Conservation (phyloP, 1,140 invertebrate species). For the Sarcophaga bullata region DNA sequence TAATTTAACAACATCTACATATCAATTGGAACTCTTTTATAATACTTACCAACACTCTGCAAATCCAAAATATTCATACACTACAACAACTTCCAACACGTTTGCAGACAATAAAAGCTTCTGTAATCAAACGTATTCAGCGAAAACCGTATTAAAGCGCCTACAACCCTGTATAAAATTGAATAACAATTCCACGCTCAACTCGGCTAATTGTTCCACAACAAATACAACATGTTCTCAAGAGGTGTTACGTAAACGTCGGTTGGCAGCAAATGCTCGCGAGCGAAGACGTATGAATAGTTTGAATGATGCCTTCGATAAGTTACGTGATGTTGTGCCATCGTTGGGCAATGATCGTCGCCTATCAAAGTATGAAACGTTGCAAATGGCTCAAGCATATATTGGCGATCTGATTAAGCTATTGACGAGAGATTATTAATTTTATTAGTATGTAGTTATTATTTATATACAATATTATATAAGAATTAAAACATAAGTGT, state of each 20-base stretch:
- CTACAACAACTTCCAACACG: not conserved
- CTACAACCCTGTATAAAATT: not conserved
- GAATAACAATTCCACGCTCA: not conserved
- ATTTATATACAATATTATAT: not conserved
- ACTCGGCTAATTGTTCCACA: not conserved
- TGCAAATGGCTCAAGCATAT: conserved; percentile 90
- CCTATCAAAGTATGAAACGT: conserved; percentile 86
- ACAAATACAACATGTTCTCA: conserved; percentile 13
- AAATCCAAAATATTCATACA: not conserved
- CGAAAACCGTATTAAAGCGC: not conserved
- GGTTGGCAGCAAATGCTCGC: conserved; percentile 80
- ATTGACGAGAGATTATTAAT: conserved; percentile 57
- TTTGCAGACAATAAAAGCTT: not conserved
- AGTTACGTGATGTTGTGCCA: conserved; percentile 82
- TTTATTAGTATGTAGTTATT: not conserved
- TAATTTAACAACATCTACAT: not conserved
- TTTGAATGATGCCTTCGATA: conserved; percentile 84
- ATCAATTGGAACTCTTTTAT: conserved; percentile 34
- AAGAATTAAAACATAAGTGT: conserved; percentile 24
- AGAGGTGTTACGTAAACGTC: conserved; percentile 71
- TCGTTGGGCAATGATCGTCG: conserved; percentile 77
- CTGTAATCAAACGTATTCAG: not conserved
- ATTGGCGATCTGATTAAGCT: conserved; percentile 78
- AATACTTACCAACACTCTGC: conserved; percentile 4
- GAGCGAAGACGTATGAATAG: conserved; percentile 85